A percentile compares a stretch with the other conserved stretches of the same genome.
Conservation (phyloP, 2,888 invertebrate genomes). For the Melanostoma scalare region DNA sequence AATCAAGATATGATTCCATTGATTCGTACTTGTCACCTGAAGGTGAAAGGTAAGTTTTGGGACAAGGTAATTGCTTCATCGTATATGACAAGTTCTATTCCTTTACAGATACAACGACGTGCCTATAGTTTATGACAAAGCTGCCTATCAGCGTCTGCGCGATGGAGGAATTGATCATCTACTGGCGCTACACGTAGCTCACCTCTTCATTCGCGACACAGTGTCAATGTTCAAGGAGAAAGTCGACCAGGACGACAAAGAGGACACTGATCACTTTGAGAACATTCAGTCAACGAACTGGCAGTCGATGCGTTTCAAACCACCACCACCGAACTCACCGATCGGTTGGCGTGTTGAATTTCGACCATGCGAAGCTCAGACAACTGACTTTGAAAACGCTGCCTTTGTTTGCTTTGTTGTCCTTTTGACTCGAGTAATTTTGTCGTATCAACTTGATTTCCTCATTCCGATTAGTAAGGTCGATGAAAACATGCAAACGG, state of each 20-base stretch:
- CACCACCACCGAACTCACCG: slow-evolving; percentile 96
- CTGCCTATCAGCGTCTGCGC: slow-evolving; percentile 90
- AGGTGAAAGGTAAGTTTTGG: slow-evolving; percentile 85
- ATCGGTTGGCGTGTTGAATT: slow-evolving; percentile 99
- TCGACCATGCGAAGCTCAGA: slow-evolving; percentile 98
- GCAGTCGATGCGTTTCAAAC: slow-evolving; percentile 99
- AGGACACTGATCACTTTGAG: slow-evolving; percentile 99
- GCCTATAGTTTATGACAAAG: slow-evolving; percentile 91
- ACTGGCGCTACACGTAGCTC: slow-evolving; percentile 97
- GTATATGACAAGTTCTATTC: background rate
- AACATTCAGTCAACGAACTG: slow-evolving; percentile 99
- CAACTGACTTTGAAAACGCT: slow-evolving; percentile 99
- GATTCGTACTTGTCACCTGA: slow-evolving; percentile 97
- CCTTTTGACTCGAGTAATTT: slow-evolving; percentile 96
- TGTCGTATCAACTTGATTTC: slow-evolving; percentile 97
- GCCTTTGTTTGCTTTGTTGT: slow-evolving; percentile 99
- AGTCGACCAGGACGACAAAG: slow-evolving; percentile 94
- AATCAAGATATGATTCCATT: slow-evolving; percentile 98
- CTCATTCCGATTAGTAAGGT: slow-evolving; percentile 98
- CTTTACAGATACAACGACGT: slow-evolving; percentile 95
- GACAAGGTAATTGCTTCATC: background rate
- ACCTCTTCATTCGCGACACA: slow-evolving; percentile 98
- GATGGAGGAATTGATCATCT: slow-evolving; percentile 96
- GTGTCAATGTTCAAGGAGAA: slow-evolving; percentile 97
- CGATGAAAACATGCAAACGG: slow-evolving; percentile 98